phyloP scores from a whole-genome alignment of 2,113 vertebrate genomes.

The Pycnonotus jocosus region DNA sequence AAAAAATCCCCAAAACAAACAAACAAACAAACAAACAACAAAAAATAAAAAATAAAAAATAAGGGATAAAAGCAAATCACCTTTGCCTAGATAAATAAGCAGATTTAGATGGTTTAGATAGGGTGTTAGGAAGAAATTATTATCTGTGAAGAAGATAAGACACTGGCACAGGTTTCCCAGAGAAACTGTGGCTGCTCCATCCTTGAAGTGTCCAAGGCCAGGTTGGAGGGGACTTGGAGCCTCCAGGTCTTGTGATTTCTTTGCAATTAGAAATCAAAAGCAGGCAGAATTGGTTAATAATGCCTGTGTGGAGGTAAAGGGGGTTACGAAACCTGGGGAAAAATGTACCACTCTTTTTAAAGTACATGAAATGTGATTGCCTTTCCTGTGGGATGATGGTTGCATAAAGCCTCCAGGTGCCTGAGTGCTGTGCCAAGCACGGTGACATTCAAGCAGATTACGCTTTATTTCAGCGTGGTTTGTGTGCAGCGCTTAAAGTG shows the following conservation, averaged over 20 bases:
- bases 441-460: background rate
- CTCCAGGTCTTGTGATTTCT: background rate
- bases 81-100: background rate
- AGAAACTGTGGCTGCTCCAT: background rate
- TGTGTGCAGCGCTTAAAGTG: background rate
- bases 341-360: background rate
- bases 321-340: background rate
- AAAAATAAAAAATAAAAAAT: background rate
- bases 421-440: background rate
- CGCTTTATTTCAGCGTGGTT: background rate
- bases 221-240: background rate
- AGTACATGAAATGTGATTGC: background rate
- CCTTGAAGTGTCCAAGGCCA: background rate
- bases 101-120: background rate
- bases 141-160: background rate
- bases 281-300: background rate
- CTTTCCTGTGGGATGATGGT: background rate
- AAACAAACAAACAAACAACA: too few species aligned
- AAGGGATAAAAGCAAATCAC: too few species aligned
- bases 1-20: background rate
- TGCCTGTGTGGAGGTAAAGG: background rate
- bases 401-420: slow-evolving; percentile 29
- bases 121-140: background rate
- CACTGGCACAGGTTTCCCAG: background rate
- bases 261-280: background rate